phyloP scores from a whole-genome alignment of 2,888 invertebrate genomes.

The Drosophila parthenogenetica region DNA sequence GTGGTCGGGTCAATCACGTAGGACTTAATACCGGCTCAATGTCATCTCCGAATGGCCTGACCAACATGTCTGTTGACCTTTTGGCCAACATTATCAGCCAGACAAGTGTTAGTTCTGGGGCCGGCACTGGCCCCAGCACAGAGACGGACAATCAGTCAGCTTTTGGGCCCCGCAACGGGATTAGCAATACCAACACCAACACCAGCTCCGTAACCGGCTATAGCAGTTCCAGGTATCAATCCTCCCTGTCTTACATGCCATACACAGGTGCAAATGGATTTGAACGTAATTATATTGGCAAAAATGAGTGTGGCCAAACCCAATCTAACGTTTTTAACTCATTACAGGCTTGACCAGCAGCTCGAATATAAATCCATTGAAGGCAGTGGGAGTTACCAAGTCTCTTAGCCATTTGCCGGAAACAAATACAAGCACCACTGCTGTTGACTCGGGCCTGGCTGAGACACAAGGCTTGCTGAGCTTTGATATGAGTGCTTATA shows the following conservation, averaged over 20 bases:
- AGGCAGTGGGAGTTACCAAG: constrained; percentile 37
- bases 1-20: constrained; percentile 46
- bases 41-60: constrained; percentile 24
- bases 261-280: constrained; percentile 43
- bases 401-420: constrained; percentile 48
- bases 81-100: constrained; percentile 58
- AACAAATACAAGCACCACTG: constrained; percentile 18
- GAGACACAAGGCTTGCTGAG: constrained; percentile 15
- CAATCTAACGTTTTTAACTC: no score
- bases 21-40: constrained; percentile 24
- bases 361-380: constrained; percentile 30
- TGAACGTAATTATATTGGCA: constrained; percentile 40
- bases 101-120: constrained; percentile 44
- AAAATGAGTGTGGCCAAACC: no score
- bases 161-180: constrained; percentile 1
- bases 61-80: constrained; percentile 39
- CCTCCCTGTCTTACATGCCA: constrained; percentile 54
- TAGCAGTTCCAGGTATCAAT: constrained; percentile 32
- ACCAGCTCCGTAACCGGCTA: not conserved
- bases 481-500: constrained; percentile 36
- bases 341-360: constrained; percentile 38
- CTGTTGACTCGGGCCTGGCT: constrained; percentile 4
- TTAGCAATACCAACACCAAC: not conserved
- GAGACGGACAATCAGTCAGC: not conserved
- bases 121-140: not conserved